Evolutionary conservation across 2,797 vertebrate species (phyloP).

Genomic region (Sebastiscus tertius): DNA sequence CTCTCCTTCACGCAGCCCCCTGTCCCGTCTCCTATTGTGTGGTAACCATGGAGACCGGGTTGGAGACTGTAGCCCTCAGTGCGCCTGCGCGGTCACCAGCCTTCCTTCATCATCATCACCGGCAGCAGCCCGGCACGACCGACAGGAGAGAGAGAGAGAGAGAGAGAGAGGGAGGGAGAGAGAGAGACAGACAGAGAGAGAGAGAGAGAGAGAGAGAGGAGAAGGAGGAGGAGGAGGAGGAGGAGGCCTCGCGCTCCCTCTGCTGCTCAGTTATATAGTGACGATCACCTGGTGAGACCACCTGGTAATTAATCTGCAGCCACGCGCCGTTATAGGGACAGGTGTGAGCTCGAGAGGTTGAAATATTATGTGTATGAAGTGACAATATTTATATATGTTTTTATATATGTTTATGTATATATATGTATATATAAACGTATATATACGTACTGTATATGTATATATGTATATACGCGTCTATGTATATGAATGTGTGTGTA

Average conservation of each 20-base stretch:
- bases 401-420: background rate
- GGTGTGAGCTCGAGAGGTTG: background rate
- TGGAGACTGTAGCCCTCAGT: slow-evolving; percentile 63
- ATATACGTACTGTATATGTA: background rate
- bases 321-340: background rate
- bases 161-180: too few relatives aligned
- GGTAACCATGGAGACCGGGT: slow-evolving; percentile 83
- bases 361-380: background rate
- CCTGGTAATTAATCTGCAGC: background rate
- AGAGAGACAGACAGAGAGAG: too few relatives aligned
- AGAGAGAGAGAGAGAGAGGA: too few relatives aligned
- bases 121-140: slow-evolving; percentile 29
- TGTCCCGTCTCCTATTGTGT: slow-evolving; percentile 89
- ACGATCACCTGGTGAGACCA: slow-evolving; percentile 15
- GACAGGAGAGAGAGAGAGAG: too few relatives aligned
- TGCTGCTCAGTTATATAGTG: slow-evolving; percentile 54
- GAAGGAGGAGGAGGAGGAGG: too few relatives aligned
- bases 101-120: slow-evolving; percentile 60
- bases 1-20: slow-evolving; percentile 81
- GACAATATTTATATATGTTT: too few relatives aligned
- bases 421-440: background rate
- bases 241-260: slow-evolving; percentile 70
- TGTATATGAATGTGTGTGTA: background rate
- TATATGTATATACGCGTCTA: background rate
- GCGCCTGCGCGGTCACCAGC: slow-evolving; percentile 73